A percentile compares a stretch with the other conserved stretches of the same genome.
These are phyloP conservation scores for Felis catus DNA, from an alignment of 2,113 vertebrate species.

Conservation along the genomic window DNA sequence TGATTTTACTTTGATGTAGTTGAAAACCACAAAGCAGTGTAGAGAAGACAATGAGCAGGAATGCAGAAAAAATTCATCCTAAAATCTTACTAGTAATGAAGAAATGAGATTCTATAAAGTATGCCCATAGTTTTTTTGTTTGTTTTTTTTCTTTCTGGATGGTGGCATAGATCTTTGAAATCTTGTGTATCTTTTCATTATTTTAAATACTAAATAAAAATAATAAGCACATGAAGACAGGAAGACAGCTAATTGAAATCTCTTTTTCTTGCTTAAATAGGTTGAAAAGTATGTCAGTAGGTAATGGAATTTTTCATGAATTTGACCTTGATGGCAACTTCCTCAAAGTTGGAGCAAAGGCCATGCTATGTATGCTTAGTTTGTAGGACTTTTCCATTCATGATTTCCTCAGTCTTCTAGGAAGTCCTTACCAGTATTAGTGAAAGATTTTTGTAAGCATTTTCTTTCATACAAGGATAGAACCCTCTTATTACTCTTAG, in stretches of 20 bases:
- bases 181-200: slow-evolving; percentile 10
- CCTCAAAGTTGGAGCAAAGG: slow-evolving; percentile 41
- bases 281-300: slow-evolving; percentile 50
- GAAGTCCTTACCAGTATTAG: neutral
- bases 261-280: slow-evolving; percentile 16
- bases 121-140: neutral
- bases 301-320: slow-evolving; percentile 34
- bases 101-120: slow-evolving; percentile 15
- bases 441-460: neutral
- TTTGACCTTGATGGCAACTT: slow-evolving; percentile 3
- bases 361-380: neutral
- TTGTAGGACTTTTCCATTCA: slow-evolving; percentile 25
- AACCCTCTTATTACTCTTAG: neutral
- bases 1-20: slow-evolving; percentile 23
- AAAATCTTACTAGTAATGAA: neutral
- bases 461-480: neutral
- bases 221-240: neutral
- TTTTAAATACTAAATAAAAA: slow-evolving; percentile 45
- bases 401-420: slow-evolving; percentile 18
- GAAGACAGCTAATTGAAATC: slow-evolving; percentile 10
- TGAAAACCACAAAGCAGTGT: slow-evolving; percentile 9
- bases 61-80: neutral
- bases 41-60: neutral
- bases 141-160: neutral
- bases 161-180: slow-evolving; percentile 33